Evolutionary conservation across 1,140 invertebrate species (phyloP), one percentile per base, ranked within the genome.

Genomic region (Chymomyza costata): DNA sequence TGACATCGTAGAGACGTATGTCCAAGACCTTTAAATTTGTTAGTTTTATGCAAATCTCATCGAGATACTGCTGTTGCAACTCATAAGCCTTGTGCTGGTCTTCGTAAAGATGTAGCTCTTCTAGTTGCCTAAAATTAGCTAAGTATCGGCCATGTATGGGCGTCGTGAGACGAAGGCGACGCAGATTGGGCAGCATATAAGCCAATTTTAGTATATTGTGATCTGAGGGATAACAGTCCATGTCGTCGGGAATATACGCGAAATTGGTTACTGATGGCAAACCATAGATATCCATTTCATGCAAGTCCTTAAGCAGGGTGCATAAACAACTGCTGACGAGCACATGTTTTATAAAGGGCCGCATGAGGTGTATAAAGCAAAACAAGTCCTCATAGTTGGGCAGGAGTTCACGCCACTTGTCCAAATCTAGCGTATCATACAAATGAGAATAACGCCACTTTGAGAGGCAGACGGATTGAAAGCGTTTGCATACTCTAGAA

Each of bases 171-270:
- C 81, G 65, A 1, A 83, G 34, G 14, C 55, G 41, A 1, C 46
- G 46, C 10, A 83, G 16, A 30, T 65, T 78, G 13, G 81, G 81
- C 52, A 83, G 48, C 21, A 83, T 31, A n/a, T 63, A 55, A 0
- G 66, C 49, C 38, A 83, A 45, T 34, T 55, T 64, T 10, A 56
- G 44, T 16, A 83, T 83, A 50, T 59, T 81, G 1, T 60, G 46
- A 51, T 80, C 78, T 1, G 73, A 68, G 5, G 73, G 73, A 55
- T 68, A 80, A 11, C 73, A 80, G n/a, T 83, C 73, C 8, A 74
- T 60, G 41, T 83, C 80, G 2, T 71, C 70, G 2, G 74, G 56
- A 39, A 70, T 65, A 32, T 81, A 81, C 35, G 58, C 63, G 35
- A 81, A 82, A 13, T 60, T 55, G 1, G 25, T 46, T 19, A 81